Evolutionary conservation across 2,113 vertebrate genomes (phyloP).

Genomic region (Peromyscus leucopus): DNA sequence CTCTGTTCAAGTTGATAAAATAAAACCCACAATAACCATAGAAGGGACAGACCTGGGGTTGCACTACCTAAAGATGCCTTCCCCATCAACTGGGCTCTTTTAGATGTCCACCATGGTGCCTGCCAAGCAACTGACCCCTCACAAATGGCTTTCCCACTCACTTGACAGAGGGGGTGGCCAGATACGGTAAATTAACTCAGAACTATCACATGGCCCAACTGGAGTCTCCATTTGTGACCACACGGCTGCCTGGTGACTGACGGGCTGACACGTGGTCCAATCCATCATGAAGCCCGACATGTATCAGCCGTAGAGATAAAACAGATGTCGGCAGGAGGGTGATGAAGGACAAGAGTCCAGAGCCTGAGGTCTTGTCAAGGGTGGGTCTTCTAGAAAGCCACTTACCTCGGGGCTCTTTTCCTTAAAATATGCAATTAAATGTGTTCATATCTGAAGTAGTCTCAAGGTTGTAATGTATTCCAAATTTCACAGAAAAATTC

Average conservation of each 20-base stretch:
- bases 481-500: neutral
- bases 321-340: neutral
- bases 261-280: neutral
- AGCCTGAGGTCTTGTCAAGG: neutral
- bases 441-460: neutral
- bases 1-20: neutral
- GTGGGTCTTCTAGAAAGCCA: neutral
- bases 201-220: neutral
- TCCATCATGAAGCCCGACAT: constrained; percentile 9
- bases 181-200: neutral
- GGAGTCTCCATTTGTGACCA: neutral
- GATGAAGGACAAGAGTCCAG: rapidly evolving
- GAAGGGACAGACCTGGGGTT: rapidly evolving
- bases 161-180: neutral
- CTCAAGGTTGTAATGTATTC: no score
- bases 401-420: neutral
- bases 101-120: neutral
- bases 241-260: neutral
- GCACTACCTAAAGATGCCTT: neutral
- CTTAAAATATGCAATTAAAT: neutral
- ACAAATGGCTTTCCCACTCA: constrained; percentile 26
- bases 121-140: neutral
- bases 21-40: no score
- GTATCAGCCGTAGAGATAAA: neutral
- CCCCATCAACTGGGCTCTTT: neutral